Conservation (phyloP, 2,113 vertebrate genomes). For the Rhizomys pruinosus region DNA sequence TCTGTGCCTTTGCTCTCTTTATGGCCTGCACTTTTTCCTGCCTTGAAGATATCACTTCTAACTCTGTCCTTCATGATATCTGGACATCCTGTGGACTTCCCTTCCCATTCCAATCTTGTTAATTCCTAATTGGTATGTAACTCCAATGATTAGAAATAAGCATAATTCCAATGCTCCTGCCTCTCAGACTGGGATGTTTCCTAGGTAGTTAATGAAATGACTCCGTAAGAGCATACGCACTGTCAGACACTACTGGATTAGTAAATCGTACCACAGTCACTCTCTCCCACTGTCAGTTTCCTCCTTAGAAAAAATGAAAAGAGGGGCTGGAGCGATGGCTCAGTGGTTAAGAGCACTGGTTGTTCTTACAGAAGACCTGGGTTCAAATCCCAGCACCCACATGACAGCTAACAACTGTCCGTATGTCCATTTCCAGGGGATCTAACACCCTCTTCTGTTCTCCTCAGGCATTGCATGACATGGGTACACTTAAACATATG, state of each 20-base stretch:
- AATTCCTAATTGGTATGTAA: not conserved
- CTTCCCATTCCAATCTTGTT: not conserved
- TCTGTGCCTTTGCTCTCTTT: not conserved
- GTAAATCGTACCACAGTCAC: slow-evolving; percentile 11
- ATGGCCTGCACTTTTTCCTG: not conserved
- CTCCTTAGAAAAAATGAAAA: too few species aligned
- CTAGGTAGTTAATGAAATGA: slow-evolving; percentile 47
- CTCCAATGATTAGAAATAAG: not conserved
- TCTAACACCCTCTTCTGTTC: too few species aligned
- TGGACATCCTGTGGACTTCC: not conserved
- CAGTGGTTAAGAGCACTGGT: too few species aligned
- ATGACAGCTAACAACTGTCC: too few species aligned
- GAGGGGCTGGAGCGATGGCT: too few species aligned
- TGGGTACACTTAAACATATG: too few species aligned
- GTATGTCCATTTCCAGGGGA: too few species aligned
- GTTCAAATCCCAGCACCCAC: too few species aligned
- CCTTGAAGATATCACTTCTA: not conserved
- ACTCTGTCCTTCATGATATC: not conserved
- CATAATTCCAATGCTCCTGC: not conserved
- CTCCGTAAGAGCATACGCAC: not conserved
- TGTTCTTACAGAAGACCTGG: too few species aligned
- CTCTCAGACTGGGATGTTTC: not conserved
- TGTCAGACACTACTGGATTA: slow-evolving; percentile 45
- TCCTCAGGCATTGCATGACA: too few species aligned
- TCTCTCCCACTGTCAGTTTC: slow-evolving; percentile 19